Evolutionary conservation across 2,113 vertebrate species (phyloP).

Genomic region (Clarias magur): DNA sequence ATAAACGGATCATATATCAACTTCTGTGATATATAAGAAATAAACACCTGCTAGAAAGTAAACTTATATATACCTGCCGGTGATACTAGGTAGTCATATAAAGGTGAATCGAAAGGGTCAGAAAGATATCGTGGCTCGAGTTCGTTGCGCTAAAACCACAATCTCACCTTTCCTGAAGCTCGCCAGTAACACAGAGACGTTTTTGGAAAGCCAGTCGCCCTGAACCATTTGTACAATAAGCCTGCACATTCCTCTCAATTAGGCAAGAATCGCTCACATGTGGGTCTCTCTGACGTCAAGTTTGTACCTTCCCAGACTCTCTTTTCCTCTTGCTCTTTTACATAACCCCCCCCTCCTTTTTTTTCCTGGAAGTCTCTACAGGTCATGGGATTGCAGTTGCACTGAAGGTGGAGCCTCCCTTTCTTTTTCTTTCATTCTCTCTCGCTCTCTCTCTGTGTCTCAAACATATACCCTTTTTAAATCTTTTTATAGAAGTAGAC

Average conservation of each 20-base stretch:
- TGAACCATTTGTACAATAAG: constrained; percentile 64
- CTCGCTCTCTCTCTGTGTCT: background rate
- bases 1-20: background rate
- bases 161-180: background rate
- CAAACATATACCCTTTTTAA: too few species aligned
- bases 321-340: constrained; percentile 67
- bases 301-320: constrained; percentile 72
- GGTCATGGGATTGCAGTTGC: constrained; percentile 59
- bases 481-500: background rate
- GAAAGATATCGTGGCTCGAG: background rate
- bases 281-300: constrained; percentile 79
- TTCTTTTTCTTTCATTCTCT: background rate
- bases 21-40: background rate
- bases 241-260: constrained; percentile 72
- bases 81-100: background rate
- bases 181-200: constrained; percentile 48
- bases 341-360: constrained; percentile 58
- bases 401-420: constrained; percentile 60
- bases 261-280: constrained; percentile 76
- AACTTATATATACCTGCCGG: background rate
- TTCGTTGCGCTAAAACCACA: background rate
- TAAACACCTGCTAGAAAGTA: too few species aligned
- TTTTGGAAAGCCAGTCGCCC: constrained; percentile 58
- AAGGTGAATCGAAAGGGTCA: background rate
- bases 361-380: constrained; percentile 65